Conservation (phyloP, 2,113 vertebrate genomes). For the Cyanoderma ruficeps region DNA sequence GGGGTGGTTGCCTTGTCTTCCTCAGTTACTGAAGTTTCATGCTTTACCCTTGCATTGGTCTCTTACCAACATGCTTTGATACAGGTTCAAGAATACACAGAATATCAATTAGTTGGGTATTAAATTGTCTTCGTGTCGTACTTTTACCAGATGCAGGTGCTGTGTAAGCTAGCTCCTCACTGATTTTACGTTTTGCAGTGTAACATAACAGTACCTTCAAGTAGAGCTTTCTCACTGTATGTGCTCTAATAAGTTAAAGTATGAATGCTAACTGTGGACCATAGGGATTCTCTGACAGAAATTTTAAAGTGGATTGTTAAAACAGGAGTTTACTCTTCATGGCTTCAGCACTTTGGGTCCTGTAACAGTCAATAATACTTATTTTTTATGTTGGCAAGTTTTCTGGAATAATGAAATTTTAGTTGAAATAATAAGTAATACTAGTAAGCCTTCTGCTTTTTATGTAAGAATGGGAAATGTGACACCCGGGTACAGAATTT, state of each 20-base stretch:
- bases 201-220: not conserved
- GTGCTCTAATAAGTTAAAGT: not conserved
- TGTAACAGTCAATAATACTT: not conserved
- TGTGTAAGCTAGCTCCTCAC: not conserved
- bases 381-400: not conserved
- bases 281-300: not conserved
- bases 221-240: not conserved
- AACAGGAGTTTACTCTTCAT: not conserved
- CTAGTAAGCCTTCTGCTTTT: not conserved
- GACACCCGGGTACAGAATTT: not conserved
- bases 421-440: not conserved
- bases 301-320: not conserved
- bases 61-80: not conserved
- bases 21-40: not conserved
- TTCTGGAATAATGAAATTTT: conserved; percentile 12
- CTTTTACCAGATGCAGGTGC: not conserved
- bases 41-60: not conserved
- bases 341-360: not conserved
- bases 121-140: not conserved
- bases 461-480: not conserved
- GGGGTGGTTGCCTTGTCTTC: not conserved
- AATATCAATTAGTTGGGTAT: not conserved
- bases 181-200: not conserved
- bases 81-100: not conserved
- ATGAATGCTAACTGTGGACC: not conserved